These are phyloP conservation scores for Tichodroma muraria DNA, from an alignment of 2,113 vertebrate genomes.

Conservation along the genomic window DNA sequence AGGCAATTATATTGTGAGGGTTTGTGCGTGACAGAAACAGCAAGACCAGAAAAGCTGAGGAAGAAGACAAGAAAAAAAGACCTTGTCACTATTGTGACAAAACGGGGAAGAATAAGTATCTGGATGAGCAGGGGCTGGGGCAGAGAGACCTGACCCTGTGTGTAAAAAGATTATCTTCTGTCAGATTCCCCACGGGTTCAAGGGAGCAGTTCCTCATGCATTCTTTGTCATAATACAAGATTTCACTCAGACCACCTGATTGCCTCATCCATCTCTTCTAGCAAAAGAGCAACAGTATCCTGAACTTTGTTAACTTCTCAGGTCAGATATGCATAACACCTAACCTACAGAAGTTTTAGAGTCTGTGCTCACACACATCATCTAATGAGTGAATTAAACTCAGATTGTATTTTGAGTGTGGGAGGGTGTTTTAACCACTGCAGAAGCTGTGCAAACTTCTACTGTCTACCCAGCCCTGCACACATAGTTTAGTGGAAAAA, in stretches of 20 bases:
- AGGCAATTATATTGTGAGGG: slow-evolving; percentile 11
- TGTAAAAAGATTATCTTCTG: slow-evolving; percentile 30
- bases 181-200: neutral
- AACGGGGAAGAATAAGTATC: neutral
- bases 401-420: neutral
- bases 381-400: neutral
- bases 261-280: slow-evolving; percentile 6
- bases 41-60: slow-evolving; percentile 1
- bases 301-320: slow-evolving; percentile 15
- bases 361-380: neutral
- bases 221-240: slow-evolving; percentile 26
- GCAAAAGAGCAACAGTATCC: neutral
- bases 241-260: slow-evolving; percentile 11
- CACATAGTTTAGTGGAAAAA: neutral
- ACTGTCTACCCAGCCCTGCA: neutral
- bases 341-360: neutral
- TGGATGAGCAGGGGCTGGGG: neutral
- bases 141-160: neutral
- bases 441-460: neutral
- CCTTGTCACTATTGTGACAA: neutral
- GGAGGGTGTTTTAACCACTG: neutral
- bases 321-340: neutral
- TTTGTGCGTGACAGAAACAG: slow-evolving; percentile 31
- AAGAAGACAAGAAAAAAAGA: neutral
- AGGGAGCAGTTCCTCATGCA: neutral